Base-by-base conservation (phyloP, 1,140 invertebrate species). In the Scaptomyza graminum region DNA sequence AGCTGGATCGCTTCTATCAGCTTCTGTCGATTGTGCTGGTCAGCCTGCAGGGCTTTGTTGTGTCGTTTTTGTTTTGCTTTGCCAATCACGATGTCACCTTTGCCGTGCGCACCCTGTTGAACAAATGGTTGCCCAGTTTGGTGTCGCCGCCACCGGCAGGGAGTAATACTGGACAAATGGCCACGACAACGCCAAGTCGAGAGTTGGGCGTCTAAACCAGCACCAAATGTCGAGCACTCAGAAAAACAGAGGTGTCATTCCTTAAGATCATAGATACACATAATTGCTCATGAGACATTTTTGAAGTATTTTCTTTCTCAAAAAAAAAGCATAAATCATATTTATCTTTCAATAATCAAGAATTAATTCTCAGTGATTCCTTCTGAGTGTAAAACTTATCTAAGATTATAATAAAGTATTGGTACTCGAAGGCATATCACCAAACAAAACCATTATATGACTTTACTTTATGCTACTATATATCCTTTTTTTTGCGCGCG, bases 31-130 rank as follows among this genome's bases (percentile, higher is more conserved):
- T 97, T 3, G 90, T 97, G 7, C 94, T 96, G 0, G 94, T 95
- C 13, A 97, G 97, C 28, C 94, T 97, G 66, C 97, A 98, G 96
- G 97, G 97, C 55, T 93, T 97, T 9, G 96, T 95, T 67, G 96
- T 98, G 0, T 95, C 97, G 0, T 93, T 96, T 22, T 93, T 98
- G 3, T 97, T 98, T 90, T 98, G 97, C 89, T 98, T 98, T 92
- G 96, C 96, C 80, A 98, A 98, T 91, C 96, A 97, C 72, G 97
- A 98, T 93, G 97, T 98, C 11, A 90, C 92, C 49, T 91, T 92
- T 13, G 92, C 93, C 8, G 81, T 93, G 5, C 90, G 92, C 28
- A 90, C 80, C n/a, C 82, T 92, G 44, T 64, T 92, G 4, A 91
- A 92, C 66, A 90, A 92, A 16, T 76, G 66, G 62, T 16, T 87